Base-by-base conservation (phyloP, 53 echinoderm and acorn worm species). In the Holothuria scabra region DNA sequence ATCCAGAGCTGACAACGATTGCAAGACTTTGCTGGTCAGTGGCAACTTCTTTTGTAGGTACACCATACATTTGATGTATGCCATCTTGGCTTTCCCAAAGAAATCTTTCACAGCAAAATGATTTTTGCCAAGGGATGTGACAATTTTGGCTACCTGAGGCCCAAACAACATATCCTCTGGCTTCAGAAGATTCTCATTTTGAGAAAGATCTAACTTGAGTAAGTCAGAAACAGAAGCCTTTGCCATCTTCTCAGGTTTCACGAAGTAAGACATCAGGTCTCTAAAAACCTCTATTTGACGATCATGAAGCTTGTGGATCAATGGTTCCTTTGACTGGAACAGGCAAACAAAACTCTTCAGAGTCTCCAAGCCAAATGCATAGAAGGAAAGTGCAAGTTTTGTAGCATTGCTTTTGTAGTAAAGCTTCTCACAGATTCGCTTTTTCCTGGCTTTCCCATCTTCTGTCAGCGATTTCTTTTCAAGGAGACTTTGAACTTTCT, bases 11-110 rank as follows among this genome's bases (percentile, higher is more conserved):
- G 64, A 82, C 65, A 82, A 8, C 7, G 16, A 28, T 30, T 46
- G n/a, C 28, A 84, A 55, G 28, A 84, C 22, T 5, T 14, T 19
- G 57, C 56, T 82, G 56, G 65, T 25, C 25, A 87, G 68, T 19
- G 82, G 87, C 29, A 87, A 59, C 87, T 87, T 87, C 22, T 28
- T 87, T 68, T 87, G 87, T 41, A 87, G 35, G 48, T 87, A 87
- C 13, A n/a, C 20, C 14, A 55, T 68, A 70, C 81, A 87, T 24
- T 33, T 34, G 6, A 14, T 44, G 56, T 52, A 66, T 12, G 79
- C 49, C 13, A 6, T 2, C 41, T 26, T 20, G 28, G 44, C 84
- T 65, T n/a, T 33, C 37, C 35, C 56, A 16, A 84, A 26, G 14
- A 84, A 35, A 3, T 67, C 11, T 3, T 55, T 18, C 22, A 31